Percentiles rank a stretch among this genome's conserved stretches.
Conservation (phyloP, 2,113 vertebrate genomes). For the Crotalus viridis region DNA sequence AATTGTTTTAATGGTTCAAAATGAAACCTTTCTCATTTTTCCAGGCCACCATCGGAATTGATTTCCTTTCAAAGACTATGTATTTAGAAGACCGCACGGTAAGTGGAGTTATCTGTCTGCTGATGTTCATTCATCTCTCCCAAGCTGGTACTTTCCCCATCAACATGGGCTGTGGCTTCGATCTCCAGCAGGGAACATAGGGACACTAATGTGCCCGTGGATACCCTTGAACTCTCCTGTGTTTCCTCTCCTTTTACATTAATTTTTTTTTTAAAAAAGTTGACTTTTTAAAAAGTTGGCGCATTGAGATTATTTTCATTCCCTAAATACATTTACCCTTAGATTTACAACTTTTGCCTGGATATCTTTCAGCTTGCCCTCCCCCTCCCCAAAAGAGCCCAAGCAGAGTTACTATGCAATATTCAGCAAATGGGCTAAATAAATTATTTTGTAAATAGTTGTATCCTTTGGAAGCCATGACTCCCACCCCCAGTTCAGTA, state of each 20-base stretch:
- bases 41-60: slow-evolving; percentile 90
- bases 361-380: not conserved
- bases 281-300: not conserved
- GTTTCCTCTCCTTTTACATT: not conserved
- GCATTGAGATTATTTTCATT: not conserved
- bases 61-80: slow-evolving; percentile 96
- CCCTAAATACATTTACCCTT: not conserved
- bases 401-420: not conserved
- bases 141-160: not conserved
- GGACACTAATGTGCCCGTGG: not conserved
- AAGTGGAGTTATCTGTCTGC: slow-evolving; percentile 52
- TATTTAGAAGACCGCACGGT: slow-evolving; percentile 93
- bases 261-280: too few species aligned
- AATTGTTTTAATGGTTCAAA: not conserved
- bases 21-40: slow-evolving; percentile 23
- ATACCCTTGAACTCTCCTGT: not conserved
- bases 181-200: not conserved
- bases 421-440: not conserved
- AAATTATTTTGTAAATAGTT: not conserved
- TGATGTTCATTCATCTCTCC: not conserved
- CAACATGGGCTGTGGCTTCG: not conserved
- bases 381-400: not conserved
- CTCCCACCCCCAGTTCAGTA: not conserved
- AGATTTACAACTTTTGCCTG: not conserved
- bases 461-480: not conserved